phyloP scores from a whole-genome alignment of 2,797 vertebrate genomes.

The Periophthalmus magnuspinnatus region DNA sequence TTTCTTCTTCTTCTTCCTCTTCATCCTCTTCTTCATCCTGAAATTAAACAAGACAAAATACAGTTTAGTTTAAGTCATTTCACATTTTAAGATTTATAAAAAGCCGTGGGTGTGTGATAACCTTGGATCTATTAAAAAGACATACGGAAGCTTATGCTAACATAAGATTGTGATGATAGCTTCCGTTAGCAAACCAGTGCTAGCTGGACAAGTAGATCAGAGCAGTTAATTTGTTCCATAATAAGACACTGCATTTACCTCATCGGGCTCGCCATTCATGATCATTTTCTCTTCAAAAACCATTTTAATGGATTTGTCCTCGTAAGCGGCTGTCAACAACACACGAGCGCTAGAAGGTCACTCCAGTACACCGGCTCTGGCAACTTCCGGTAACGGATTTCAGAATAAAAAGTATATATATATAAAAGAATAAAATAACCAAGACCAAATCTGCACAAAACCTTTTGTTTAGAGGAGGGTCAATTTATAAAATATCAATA shows the following conservation, averaged over 20 bases:
- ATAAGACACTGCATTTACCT: slow-evolving; percentile 40
- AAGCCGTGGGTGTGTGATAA: too few species aligned
- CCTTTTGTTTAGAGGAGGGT: too few species aligned
- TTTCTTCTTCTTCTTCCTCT: slow-evolving; percentile 73
- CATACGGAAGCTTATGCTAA: slow-evolving; percentile 25
- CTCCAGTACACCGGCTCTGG: background rate
- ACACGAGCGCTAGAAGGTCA: slow-evolving; percentile 59
- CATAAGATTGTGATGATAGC: slow-evolving; percentile 17
- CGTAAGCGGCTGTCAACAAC: slow-evolving; percentile 19
- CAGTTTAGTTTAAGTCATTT: slow-evolving; percentile 11
- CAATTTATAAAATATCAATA: background rate
- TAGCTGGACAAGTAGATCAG: background rate
- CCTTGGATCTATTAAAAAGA: too few species aligned
- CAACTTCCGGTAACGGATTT: slow-evolving; percentile 1
- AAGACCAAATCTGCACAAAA: background rate
- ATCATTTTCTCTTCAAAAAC: slow-evolving; percentile 79
- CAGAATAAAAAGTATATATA: background rate
- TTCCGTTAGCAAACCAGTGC: slow-evolving; percentile 5
- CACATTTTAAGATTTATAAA: background rate
- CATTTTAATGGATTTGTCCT: slow-evolving; percentile 59
- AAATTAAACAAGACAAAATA: slow-evolving; percentile 6
- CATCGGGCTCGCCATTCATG: slow-evolving; percentile 75
- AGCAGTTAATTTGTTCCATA: background rate
- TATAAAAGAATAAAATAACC: too few species aligned
- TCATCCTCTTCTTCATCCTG: slow-evolving; percentile 75